These are phyloP conservation scores for Rhyacophila evoluta DNA, from an alignment of 2,888 invertebrate species.

Conservation along the genomic window DNA sequence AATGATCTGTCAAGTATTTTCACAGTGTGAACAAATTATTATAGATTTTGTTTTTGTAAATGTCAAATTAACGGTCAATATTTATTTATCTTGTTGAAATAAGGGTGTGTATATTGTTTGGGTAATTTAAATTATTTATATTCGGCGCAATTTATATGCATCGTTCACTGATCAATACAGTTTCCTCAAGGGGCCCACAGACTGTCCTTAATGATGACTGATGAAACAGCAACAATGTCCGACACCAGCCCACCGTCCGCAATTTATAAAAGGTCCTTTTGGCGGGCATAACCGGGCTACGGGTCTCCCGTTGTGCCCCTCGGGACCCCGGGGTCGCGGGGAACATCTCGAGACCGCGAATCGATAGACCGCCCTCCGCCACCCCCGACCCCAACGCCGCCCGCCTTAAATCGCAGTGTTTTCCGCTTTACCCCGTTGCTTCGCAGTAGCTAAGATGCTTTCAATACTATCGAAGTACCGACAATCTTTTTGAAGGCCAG, in stretches of 20 bases:
- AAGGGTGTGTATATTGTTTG: too few species aligned
- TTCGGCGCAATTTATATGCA: background rate
- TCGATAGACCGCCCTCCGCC: slow-evolving; percentile 65
- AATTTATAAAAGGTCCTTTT: slow-evolving; percentile 15
- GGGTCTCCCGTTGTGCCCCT: slow-evolving; percentile 57
- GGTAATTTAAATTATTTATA: too few species aligned
- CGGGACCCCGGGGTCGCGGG: slow-evolving; percentile 56
- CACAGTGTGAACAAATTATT: too few species aligned
- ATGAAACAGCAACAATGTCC: background rate
- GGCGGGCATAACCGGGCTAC: slow-evolving; percentile 67
- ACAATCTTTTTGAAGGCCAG: background rate
- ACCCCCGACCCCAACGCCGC: slow-evolving; percentile 54
- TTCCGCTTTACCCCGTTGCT: slow-evolving; percentile 29
- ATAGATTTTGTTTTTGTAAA: too few species aligned
- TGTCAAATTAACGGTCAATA: too few species aligned
- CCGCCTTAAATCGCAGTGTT: slow-evolving; percentile 55
- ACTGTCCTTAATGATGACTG: slow-evolving; percentile 3
- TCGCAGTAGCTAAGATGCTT: background rate
- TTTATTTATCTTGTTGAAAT: too few species aligned
- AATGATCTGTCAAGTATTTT: too few species aligned
- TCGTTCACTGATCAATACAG: background rate
- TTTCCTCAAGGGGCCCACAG: background rate
- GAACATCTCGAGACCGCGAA: slow-evolving; percentile 71
- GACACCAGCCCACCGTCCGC: background rate
- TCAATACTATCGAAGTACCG: background rate